Evolutionary conservation across 1,140 invertebrate genomes (phyloP).

Genomic region (Melanaphis sacchari): DNA sequence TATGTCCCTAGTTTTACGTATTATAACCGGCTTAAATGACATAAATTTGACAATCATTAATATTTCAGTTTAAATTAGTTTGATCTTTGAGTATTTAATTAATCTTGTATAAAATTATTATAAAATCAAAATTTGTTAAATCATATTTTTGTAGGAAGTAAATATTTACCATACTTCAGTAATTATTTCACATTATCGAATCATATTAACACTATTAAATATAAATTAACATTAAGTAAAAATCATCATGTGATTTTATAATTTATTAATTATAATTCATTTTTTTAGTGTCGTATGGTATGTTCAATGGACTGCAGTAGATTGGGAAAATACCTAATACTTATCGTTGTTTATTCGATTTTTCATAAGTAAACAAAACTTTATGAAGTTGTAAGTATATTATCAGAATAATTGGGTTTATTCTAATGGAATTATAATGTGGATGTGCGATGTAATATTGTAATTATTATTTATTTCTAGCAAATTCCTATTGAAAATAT

Average conservation of each 20-base stretch:
- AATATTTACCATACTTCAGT: not conserved
- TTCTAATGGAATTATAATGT: conserved; percentile 2
- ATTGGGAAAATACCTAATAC: not conserved
- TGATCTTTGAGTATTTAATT: not conserved
- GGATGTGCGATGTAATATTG: not conserved
- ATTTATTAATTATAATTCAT: not conserved
- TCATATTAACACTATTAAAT: not conserved
- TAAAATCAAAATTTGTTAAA: not conserved
- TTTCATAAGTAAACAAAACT: conserved; percentile 5
- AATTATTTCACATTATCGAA: not conserved
- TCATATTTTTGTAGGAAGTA: not conserved
- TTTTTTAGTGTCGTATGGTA: not conserved
- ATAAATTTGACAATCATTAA: not conserved
- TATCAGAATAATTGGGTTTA: not conserved
- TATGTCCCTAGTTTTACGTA: no score
- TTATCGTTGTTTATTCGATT: not conserved
- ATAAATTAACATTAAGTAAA: not conserved
- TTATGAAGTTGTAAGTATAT: not conserved
- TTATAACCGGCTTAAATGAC: not conserved
- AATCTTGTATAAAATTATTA: not conserved
- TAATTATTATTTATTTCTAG: not conserved
- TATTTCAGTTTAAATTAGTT: not conserved
- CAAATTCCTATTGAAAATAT: not conserved
- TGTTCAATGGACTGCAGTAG: not conserved
- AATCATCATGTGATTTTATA: not conserved